These are phyloP conservation scores for Bambusicola thoracicus DNA, from an alignment of 2,113 vertebrate species.

Conservation along the genomic window DNA sequence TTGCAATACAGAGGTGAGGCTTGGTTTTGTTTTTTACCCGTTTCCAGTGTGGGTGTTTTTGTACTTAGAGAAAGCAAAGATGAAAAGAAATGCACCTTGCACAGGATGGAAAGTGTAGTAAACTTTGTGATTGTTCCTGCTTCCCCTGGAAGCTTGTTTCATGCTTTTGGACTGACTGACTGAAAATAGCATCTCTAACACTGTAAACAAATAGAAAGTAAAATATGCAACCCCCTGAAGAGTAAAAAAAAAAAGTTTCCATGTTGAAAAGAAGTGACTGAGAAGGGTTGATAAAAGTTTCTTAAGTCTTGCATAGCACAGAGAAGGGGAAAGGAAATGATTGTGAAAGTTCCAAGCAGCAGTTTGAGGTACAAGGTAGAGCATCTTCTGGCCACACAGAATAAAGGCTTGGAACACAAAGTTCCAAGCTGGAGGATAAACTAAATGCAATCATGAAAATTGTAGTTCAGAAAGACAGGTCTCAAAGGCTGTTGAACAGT, in stretches of 20 bases:
- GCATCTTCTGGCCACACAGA: neutral
- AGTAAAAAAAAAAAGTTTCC: neutral
- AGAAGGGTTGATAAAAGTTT: neutral
- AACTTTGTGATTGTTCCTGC: neutral
- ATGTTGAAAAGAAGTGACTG: neutral
- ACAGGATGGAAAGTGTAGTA: neutral
- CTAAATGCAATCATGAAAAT: neutral
- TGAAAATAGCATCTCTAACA: neutral
- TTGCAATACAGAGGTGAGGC: fast-evolving
- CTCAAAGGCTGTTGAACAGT: neutral
- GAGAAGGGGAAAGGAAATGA: neutral
- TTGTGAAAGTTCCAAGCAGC: neutral
- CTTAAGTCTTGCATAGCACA: neutral
- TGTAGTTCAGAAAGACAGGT: neutral
- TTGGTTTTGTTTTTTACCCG: neutral
- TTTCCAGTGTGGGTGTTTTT: neutral
- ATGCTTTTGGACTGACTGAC: neutral
- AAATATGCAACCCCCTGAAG: neutral
- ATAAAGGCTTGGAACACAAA: neutral
- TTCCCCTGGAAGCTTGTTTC: neutral
- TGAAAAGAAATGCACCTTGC: neutral
- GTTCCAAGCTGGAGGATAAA: neutral
- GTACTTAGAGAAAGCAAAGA: neutral
- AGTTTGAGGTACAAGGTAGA: neutral
- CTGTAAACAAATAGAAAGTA: neutral